Percentiles rank a stretch among this genome's conserved stretches.
Evolutionary conservation across 1,140 invertebrate species (phyloP).

Genomic region (Trachymyrmex septentrionalis): DNA sequence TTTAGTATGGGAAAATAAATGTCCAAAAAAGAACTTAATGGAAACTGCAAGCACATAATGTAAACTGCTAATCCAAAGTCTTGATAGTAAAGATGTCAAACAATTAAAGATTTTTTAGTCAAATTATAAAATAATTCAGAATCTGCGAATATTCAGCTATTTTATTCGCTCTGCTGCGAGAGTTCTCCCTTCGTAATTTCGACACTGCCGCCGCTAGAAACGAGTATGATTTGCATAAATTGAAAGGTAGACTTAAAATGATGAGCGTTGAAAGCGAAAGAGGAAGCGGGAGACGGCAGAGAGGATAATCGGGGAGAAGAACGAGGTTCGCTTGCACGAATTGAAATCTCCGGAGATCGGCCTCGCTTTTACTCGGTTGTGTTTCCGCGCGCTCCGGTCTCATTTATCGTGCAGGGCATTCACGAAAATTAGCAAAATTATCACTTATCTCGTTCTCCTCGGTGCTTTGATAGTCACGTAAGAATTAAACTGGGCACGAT

Average conservation of each 20-base stretch:
- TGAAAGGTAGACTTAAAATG: slow-evolving; percentile 36
- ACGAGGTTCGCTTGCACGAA: slow-evolving; percentile 38
- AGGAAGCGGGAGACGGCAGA: slow-evolving; percentile 64
- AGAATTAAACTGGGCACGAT: not conserved
- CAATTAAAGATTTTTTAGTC: too few relatives aligned
- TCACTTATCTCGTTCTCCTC: slow-evolving; percentile 13
- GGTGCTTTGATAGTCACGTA: not conserved
- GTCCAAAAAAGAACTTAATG: too few relatives aligned
- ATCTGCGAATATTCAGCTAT: not conserved
- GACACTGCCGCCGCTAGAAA: slow-evolving; percentile 19
- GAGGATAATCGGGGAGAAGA: slow-evolving; percentile 60
- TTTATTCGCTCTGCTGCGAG: not conserved
- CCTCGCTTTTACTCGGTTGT: slow-evolving; percentile 37
- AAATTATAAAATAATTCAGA: too few relatives aligned
- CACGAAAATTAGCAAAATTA: slow-evolving; percentile 47
- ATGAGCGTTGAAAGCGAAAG: slow-evolving; percentile 55
- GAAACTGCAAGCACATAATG: too few relatives aligned
- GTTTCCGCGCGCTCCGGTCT: slow-evolving; percentile 27
- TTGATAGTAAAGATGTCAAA: too few relatives aligned
- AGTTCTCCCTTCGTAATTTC: slow-evolving; percentile 33
- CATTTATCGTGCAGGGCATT: not conserved
- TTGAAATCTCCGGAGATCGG: slow-evolving; percentile 56
- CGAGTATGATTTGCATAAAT: slow-evolving; percentile 46
- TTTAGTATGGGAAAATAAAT: too few relatives aligned
- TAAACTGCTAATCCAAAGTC: too few relatives aligned